Conservation (phyloP, 2,888 invertebrate species). For the Drosophila vallismaia region DNA sequence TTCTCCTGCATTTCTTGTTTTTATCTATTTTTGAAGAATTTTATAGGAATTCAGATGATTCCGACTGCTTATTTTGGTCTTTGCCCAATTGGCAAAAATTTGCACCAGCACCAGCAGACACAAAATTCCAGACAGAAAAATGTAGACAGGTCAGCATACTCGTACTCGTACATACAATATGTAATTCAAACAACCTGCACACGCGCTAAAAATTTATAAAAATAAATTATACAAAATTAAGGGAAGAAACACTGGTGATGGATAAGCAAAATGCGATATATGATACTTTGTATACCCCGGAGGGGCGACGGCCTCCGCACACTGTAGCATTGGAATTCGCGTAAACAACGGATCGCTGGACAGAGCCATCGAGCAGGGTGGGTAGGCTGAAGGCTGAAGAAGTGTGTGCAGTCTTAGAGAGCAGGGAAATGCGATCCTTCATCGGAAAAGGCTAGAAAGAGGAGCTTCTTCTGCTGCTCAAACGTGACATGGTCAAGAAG, state of each 20-base stretch:
- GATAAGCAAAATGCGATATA: conserved; percentile 58
- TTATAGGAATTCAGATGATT: too few relatives aligned
- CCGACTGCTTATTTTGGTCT: too few relatives aligned
- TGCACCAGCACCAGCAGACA: background rate
- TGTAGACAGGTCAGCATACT: conserved; percentile 63
- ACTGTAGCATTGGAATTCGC: conserved; percentile 68
- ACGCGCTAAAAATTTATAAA: conserved; percentile 58
- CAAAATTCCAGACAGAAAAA: conserved; percentile 31
- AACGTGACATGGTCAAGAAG: too few relatives aligned
- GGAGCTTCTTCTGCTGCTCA: too few relatives aligned
- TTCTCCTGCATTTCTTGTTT: conserved; percentile 54
- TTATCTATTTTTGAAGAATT: too few relatives aligned
- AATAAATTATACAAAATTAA: conserved; percentile 7
- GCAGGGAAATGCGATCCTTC: too few relatives aligned
- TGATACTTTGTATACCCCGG: conserved; percentile 41
- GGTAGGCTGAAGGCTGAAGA: too few relatives aligned
- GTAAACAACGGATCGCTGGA: conserved; percentile 53
- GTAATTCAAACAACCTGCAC: conserved; percentile 71
- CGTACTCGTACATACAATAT: too few relatives aligned
- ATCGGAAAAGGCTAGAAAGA: too few relatives aligned
- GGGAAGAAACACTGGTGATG: conserved; percentile 22
- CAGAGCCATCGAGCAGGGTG: too few relatives aligned
- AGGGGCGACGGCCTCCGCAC: conserved; percentile 70
- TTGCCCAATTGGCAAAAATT: conserved; percentile 12
- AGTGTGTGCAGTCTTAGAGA: too few relatives aligned